Evolutionary conservation across 2,888 invertebrate genomes (phyloP), one percentile per base, ranked within the genome.

Genomic region (Patella ulyssiponensis): DNA sequence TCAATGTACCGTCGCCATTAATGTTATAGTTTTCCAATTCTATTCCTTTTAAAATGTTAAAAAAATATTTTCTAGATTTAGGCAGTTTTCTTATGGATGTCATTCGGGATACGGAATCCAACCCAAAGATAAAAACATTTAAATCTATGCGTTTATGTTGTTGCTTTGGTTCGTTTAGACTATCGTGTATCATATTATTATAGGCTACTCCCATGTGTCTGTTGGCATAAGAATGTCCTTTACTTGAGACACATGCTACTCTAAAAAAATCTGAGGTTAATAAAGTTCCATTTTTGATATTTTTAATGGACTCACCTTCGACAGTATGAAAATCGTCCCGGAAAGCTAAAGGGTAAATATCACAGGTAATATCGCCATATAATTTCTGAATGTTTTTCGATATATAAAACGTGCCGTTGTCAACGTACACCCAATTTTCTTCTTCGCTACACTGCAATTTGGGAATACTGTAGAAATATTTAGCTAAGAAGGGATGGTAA

Each of bases 41-140:
- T 73, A 80, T 74, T 15, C 83, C 85, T 7, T 78, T 74, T 1
- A 86, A 72, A 52, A 77, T 75, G 33, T 84, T 75, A 11, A 81
- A 78, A 7, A 86, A n/a, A 72, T 85, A 86, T 20, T 78, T 71
- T 52, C 81, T 77, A 0, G 87, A 86, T 77, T 84, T 84, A 15
- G 84, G 85, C 51, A 87, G 77, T 73, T 83, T 83, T 72, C 87
- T 73, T 74, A 85, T 82, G 85, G 86, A 87, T 11, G 95, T 95
- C 91, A 96, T 95, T 74, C 95, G 94, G 0, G 97, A 96, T 0
- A 97, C 91, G 0, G 97, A 97, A 91, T 98, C 97, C 86, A 96
- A 95, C 1, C 96, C 97, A 0, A 97, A 94, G 89, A 96, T 96
- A 71, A 94, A 86, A 73, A 93, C 93, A 17, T 94, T 87, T 20